Evolutionary conservation across 2,888 invertebrate species (phyloP), one percentile per base, ranked within the genome.

Genomic region (Meteorus cinctellus): DNA sequence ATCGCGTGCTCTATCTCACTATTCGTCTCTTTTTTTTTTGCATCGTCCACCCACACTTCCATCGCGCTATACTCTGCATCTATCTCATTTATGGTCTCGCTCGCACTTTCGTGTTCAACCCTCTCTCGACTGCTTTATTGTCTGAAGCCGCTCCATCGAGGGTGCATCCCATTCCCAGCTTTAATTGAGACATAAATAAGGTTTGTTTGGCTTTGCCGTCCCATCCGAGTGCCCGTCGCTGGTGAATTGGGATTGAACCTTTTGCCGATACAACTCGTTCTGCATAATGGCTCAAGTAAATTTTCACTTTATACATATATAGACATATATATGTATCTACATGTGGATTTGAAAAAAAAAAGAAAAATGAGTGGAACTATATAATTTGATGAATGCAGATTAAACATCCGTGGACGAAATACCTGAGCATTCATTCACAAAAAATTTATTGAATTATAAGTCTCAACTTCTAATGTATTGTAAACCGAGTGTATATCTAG

Each of bases 121-220:
- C 84, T 80, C 85, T 84, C 82, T 82, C 82, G 85, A 86, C 84
- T 88, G 86, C 88, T 89, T 89, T 89, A 89, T 89, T 87, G 88
- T 88, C 87, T 86, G 86, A 86, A 88, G 89, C 86, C 84, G 87
- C 89, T 89, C 87, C 87, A 89, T 89, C 88, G 89, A 89, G 89
- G 89, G 89, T 89, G 89, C 89, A 89, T 89, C 89, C 89, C 89
- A 89, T 89, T 89, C 88, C 88, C 78, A 29, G 86, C 87, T 89
- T 89, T 89, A 89, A 89, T 89, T 89, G 89, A 89, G 89, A 89
- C 89, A 89, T 89, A 89, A 89, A 89, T 89, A 89, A 89, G 89
- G 89, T 89, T 89, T 89, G 89, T 89, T 89, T 89, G 89, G 89
- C 89, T 89, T 89, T 86, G 87, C 88, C 85, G 86, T 86, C 87